These are phyloP conservation scores for Pseudomugil tenellus DNA, from an alignment of 2,797 vertebrate species.

Conservation along the genomic window DNA sequence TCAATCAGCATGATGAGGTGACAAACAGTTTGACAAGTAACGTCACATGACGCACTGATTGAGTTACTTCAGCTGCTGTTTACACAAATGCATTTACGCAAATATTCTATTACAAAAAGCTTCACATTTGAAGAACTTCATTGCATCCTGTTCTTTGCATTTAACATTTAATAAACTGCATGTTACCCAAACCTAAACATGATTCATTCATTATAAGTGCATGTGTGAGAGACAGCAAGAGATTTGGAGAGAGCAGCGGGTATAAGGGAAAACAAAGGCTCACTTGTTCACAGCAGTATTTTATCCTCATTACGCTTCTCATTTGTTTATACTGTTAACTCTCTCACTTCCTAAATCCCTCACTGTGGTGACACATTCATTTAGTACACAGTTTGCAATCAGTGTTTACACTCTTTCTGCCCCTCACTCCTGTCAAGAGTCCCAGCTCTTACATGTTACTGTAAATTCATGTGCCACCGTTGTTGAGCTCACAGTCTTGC, in stretches of 20 bases:
- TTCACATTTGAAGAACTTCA: not conserved
- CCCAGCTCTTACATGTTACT: slow-evolving; percentile 55
- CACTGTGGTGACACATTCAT: slow-evolving; percentile 57
- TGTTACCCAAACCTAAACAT: slow-evolving; percentile 52
- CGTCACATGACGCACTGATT: not conserved
- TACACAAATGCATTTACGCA: slow-evolving; percentile 6
- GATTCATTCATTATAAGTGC: slow-evolving; percentile 19
- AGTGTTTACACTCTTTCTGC: slow-evolving; percentile 59
- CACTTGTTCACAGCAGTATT: slow-evolving; percentile 75
- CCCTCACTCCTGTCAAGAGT: slow-evolving; percentile 49
- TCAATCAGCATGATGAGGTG: not conserved
- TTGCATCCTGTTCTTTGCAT: slow-evolving; percentile 40
- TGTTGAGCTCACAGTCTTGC: slow-evolving; percentile 23
- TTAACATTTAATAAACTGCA: slow-evolving; percentile 57
- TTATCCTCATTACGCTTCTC: slow-evolving; percentile 79
- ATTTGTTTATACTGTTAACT: slow-evolving; percentile 79
- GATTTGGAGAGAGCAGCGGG: slow-evolving; percentile 50
- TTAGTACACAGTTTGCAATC: slow-evolving; percentile 60
- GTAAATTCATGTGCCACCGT: slow-evolving; percentile 46
- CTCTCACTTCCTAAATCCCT: slow-evolving; percentile 67
- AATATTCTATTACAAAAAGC: not conserved
- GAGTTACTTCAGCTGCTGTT: slow-evolving; percentile 9
- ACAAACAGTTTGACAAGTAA: not conserved
- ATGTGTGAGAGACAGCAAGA: slow-evolving; percentile 19
- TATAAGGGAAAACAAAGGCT: slow-evolving; percentile 75